A percentile compares a stretch with the other conserved stretches of the same genome.
Evolutionary conservation across 2,113 vertebrate species (phyloP).

Genomic region (Cervus canadensis): DNA sequence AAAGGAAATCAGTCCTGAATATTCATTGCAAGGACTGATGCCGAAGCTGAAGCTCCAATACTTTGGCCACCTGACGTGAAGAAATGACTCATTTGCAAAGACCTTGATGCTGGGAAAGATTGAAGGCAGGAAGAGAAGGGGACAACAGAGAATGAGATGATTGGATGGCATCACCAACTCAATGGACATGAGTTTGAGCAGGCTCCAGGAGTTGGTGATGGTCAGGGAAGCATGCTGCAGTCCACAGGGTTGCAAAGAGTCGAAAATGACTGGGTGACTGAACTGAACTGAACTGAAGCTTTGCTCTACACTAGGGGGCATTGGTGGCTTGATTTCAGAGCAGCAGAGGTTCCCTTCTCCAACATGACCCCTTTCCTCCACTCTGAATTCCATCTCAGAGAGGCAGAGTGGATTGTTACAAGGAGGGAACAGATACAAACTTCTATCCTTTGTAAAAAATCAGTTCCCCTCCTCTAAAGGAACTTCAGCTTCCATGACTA

Average conservation of each 20-base stretch:
- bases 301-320: background rate
- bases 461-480: background rate
- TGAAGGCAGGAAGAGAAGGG: background rate
- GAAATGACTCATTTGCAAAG: background rate
- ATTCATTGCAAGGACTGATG: background rate
- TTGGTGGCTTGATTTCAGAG: background rate
- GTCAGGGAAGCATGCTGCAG: background rate
- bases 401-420: background rate
- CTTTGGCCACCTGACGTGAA: background rate
- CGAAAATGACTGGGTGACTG: background rate
- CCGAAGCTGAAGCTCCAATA: background rate
- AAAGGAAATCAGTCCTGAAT: background rate
- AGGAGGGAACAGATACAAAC: background rate
- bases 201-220: background rate
- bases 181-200: background rate
- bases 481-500: background rate
- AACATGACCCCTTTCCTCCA: background rate
- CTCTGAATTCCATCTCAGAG: background rate
- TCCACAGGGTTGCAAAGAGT: background rate
- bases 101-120: background rate
- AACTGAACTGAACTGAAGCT: background rate
- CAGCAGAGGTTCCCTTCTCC: background rate
- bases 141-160: background rate
- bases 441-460: background rate
- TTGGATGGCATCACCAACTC: background rate